These are phyloP conservation scores for Hozukius guyotensis DNA, from an alignment of 2,797 vertebrate genomes.

Conservation along the genomic window DNA sequence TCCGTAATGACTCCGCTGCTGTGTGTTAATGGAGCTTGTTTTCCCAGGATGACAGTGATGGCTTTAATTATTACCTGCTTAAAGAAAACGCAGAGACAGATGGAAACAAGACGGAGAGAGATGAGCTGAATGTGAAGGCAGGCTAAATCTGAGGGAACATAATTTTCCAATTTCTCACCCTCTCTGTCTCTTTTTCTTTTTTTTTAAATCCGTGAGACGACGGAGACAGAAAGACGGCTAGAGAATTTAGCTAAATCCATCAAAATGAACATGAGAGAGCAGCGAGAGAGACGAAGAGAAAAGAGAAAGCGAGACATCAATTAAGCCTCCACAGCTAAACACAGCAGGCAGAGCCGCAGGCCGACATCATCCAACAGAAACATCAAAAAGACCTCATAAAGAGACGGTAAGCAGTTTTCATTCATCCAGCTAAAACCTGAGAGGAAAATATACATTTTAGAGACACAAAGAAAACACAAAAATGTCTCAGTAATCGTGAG, in stretches of 20 bases:
- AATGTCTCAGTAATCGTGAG: background rate
- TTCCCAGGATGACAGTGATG: background rate
- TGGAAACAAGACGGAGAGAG: background rate
- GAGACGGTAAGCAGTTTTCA: background rate
- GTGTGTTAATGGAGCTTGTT: constrained; percentile 7
- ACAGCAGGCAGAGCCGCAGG: background rate
- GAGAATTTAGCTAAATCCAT: constrained; percentile 8
- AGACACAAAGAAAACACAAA: background rate
- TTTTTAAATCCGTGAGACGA: background rate
- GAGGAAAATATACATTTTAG: background rate
- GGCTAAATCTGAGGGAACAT: background rate
- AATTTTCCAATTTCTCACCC: background rate
- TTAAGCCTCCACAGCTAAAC: background rate
- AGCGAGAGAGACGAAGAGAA: background rate
- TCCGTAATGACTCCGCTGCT: background rate
- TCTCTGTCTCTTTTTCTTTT: background rate
- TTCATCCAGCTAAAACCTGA: background rate
- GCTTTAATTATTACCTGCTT: constrained; percentile 11
- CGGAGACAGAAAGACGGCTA: background rate
- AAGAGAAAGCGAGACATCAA: background rate
- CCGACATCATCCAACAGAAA: background rate
- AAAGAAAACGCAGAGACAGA: background rate
- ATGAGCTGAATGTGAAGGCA: background rate
- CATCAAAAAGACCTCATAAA: background rate
- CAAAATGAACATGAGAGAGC: constrained; percentile 2